These are phyloP conservation scores for Lepeophtheirus nordmannii DNA, from an alignment of 2,888 invertebrate species.

Conservation along the genomic window DNA sequence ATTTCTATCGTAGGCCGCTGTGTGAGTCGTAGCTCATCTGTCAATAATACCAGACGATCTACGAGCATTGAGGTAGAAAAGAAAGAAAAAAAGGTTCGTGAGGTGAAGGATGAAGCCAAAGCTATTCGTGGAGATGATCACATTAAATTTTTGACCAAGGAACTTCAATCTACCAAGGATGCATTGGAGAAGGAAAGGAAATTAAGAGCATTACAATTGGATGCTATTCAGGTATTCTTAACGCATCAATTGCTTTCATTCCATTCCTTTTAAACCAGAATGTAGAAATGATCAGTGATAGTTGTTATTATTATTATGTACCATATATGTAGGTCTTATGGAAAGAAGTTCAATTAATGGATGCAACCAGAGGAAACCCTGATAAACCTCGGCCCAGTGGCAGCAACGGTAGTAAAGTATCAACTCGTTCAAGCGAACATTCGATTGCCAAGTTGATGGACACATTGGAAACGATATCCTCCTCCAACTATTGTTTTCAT, in stretches of 20 bases:
- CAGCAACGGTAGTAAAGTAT: conserved; percentile 1
- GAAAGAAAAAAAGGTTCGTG: conserved; percentile 48
- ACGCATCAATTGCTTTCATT: too few species aligned
- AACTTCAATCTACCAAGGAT: conserved; percentile 68
- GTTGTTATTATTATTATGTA: too few species aligned
- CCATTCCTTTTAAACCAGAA: too few species aligned
- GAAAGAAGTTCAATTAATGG: conserved; percentile 36
- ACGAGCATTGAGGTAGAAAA: conserved; percentile 46
- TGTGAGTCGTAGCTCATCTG: too few species aligned
- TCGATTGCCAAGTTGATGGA: conserved; percentile 16
- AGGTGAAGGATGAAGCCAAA: conserved; percentile 50
- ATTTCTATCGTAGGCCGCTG: too few species aligned
- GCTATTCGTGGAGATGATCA: conserved; percentile 63
- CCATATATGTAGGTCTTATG: conserved; percentile 37
- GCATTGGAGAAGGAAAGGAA: conserved; percentile 68
- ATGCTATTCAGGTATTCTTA: conserved; percentile 62
- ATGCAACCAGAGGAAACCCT: background rate
- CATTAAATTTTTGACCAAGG: conserved; percentile 63
- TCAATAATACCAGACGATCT: too few species aligned
- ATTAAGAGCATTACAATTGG: conserved; percentile 71
- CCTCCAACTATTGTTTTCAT: too few species aligned
- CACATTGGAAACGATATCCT: background rate
- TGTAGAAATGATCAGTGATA: too few species aligned
- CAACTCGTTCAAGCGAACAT: background rate
- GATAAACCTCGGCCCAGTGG: background rate